Conservation (phyloP, 2,113 vertebrate genomes). For the Tetraodon nigroviridis region DNA sequence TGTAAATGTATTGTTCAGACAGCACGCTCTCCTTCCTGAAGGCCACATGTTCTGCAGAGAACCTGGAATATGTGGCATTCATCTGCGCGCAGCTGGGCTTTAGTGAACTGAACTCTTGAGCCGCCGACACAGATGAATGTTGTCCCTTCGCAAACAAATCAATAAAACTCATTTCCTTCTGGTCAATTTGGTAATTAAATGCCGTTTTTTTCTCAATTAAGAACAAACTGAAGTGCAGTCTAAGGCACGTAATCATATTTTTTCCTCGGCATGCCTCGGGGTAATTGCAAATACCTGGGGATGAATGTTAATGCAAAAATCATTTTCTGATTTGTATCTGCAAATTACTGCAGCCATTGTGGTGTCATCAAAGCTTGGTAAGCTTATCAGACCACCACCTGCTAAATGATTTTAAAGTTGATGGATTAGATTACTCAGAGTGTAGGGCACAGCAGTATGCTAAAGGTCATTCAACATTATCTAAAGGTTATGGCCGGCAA, state of each 20-base stretch:
- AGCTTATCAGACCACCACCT: conserved; percentile 49
- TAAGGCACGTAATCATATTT: conserved; percentile 60
- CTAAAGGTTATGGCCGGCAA: conserved; percentile 51
- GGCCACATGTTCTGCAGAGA: not conserved
- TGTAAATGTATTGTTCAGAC: not conserved
- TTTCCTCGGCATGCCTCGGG: conserved; percentile 26
- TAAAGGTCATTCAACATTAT: conserved; percentile 58
- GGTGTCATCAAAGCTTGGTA: conserved; percentile 53
- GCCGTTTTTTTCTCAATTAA: conserved; percentile 65
- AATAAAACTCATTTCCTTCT: conserved; percentile 74
- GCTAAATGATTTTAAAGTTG: conserved; percentile 57
- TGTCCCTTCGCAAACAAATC: conserved; percentile 67
- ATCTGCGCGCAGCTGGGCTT: conserved; percentile 2
- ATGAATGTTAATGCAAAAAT: conserved; percentile 61
- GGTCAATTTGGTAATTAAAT: conserved; percentile 74
- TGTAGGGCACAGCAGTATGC: conserved; percentile 30
- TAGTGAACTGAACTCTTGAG: conserved; percentile 33
- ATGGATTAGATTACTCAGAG: conserved; percentile 51
- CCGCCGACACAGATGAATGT: conserved; percentile 49
- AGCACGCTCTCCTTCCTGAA: not conserved
- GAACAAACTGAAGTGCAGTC: conserved; percentile 57
- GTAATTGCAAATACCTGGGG: conserved; percentile 34
- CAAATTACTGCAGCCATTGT: conserved; percentile 58
- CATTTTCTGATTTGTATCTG: conserved; percentile 65
- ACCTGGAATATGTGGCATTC: not conserved